phyloP scores from a whole-genome alignment of 2,113 vertebrate genomes.

The Indicator indicator region DNA sequence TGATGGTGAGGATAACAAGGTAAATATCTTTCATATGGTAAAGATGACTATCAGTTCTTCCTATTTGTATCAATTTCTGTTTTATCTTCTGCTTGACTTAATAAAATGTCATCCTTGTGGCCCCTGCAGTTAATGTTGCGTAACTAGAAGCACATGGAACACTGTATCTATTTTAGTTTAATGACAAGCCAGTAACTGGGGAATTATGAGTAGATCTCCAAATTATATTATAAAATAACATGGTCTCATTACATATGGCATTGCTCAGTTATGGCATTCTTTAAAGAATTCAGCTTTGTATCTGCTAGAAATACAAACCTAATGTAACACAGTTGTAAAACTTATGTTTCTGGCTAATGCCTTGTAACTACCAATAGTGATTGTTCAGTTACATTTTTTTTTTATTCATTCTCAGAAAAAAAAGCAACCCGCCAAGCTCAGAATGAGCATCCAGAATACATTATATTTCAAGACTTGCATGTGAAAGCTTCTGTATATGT shows the following conservation, averaged over 20 bases:
- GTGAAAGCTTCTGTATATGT: neutral
- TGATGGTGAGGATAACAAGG: slow-evolving; percentile 81
- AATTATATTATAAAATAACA: neutral
- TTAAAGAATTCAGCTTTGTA: neutral
- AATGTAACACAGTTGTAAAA: neutral
- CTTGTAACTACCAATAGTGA: neutral
- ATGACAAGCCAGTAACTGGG: neutral
- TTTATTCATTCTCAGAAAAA: neutral
- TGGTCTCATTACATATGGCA: neutral
- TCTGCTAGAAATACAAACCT: neutral
- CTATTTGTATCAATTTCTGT: neutral
- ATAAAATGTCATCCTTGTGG: neutral
- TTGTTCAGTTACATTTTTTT: neutral
- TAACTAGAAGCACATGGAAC: neutral
- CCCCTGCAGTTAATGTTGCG: neutral
- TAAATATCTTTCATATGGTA: neutral
- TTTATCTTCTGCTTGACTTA: neutral
- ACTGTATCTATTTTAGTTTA: neutral
- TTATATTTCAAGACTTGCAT: neutral
- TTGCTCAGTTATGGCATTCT: neutral
- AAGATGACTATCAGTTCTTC: neutral
- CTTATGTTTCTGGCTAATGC: neutral
- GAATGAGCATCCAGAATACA: neutral
- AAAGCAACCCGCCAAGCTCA: neutral
- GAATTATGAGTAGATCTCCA: neutral